Percentiles rank a stretch among this genome's conserved stretches.
phyloP scores from a whole-genome alignment of 2,113 vertebrate species.

The Pantherophis guttatus region DNA sequence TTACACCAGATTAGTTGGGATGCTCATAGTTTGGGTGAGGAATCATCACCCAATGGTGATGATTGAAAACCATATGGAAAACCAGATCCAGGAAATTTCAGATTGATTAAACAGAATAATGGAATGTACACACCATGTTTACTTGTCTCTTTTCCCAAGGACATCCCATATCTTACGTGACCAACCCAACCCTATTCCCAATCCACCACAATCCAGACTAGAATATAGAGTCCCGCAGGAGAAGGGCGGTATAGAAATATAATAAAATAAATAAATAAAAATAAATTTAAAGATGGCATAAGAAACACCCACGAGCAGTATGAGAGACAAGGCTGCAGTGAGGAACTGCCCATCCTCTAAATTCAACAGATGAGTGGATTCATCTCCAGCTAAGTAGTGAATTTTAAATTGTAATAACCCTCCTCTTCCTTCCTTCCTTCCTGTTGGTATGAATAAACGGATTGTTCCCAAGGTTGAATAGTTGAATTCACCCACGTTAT shows the following conservation, averaged over 20 bases:
- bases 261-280: too few relatives aligned
- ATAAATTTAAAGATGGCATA: not conserved
- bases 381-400: not conserved
- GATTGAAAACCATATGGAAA: too few relatives aligned
- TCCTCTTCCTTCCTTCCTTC: not conserved
- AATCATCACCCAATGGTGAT: too few relatives aligned
- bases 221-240: too few relatives aligned
- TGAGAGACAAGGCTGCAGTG: not conserved
- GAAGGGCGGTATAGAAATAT: too few relatives aligned
- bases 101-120: not conserved
- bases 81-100: not conserved
- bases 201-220: not conserved
- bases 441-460: not conserved
- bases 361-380: not conserved
- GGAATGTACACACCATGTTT: not conserved
- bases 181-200: not conserved
- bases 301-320: not conserved
- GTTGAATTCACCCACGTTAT: not conserved
- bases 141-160: not conserved
- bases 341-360: not conserved
- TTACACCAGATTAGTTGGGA: not conserved
- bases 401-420: not conserved
- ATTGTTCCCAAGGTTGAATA: not conserved
- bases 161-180: not conserved
- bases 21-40: not conserved